phyloP scores from a whole-genome alignment of 2,888 invertebrate genomes.

The Podabrus alpinus region DNA sequence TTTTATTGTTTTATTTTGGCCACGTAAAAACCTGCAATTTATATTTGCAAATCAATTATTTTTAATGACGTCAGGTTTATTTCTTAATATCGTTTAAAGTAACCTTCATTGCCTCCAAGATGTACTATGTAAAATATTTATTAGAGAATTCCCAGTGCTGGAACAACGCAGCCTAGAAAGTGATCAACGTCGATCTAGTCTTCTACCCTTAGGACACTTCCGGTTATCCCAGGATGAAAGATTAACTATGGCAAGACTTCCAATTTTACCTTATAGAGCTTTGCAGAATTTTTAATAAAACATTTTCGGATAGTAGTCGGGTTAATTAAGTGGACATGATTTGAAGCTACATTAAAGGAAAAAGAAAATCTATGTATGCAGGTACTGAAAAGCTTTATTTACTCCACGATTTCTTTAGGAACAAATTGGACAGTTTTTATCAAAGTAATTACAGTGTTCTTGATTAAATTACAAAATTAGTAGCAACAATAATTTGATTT shows the following conservation, averaged over 20 bases:
- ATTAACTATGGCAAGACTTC: not conserved
- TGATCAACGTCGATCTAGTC: not conserved
- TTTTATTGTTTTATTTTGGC: not conserved
- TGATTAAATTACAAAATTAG: not conserved
- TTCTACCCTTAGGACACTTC: not conserved
- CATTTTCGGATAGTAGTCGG: not conserved
- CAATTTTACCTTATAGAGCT: not conserved
- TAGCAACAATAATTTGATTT: not conserved
- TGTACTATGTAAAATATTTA: not conserved
- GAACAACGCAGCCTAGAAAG: not conserved
- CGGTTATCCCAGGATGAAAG: not conserved
- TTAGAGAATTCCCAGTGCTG: not conserved
- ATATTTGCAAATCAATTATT: not conserved
- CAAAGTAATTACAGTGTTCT: not conserved
- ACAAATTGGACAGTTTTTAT: not conserved
- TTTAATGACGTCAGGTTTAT: not conserved
- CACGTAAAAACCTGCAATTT: not conserved
- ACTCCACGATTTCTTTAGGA: not conserved
- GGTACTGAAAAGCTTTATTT: not conserved
- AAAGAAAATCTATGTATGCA: not conserved
- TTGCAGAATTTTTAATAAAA: not conserved
- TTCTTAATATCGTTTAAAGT: not conserved
- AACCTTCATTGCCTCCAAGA: not conserved
- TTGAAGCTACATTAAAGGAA: not conserved
- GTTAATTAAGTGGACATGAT: not conserved